Base-by-base conservation (phyloP, 2,888 invertebrate species). In the Oscheius onirici region DNA sequence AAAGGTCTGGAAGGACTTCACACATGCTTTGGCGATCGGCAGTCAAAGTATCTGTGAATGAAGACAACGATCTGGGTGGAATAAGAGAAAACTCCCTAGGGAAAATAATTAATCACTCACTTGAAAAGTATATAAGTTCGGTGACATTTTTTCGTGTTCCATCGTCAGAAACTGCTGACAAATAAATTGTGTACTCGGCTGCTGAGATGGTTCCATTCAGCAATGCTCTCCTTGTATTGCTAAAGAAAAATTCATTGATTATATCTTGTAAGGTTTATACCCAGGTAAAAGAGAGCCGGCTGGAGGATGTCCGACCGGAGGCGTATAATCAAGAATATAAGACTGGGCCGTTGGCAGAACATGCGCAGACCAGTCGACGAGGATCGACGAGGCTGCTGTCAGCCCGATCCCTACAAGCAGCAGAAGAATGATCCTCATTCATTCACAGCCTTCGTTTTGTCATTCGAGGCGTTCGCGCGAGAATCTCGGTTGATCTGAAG, bases 161-260 rank as follows among this genome's bases (percentile, higher is more conserved):
- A 57, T 84, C 82, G 41, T 70, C 71, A 10, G 81, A 60, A 6
- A 83, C 70, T 0, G 83, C 84, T 34, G 77, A 78, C 10, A 85
- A 73, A 20, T 77, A 78, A 15, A 85, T 74, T 0, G 79, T 73
- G 70, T 85, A 85, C 52, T 85, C 84, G n/a, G 82, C 75, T 15
- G 85, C 83, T 0, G 85, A 81, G 24, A 83, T 77, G 10, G 85
- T 84, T 40, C 82, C 76, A 71, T 85, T 81, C 55, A 85, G 76
- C 34, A 76, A 49, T 10, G 80, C 75, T 17, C 78, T 70, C 28
- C 74, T 71, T 0, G 76, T 77, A 51, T 75, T 76, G 28, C 81
- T 81, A 24, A 22, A 66, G 15, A 17, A 63, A n/a, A 40, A 17
- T 13, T 34, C 46, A 11, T 15, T 6, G 24, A 20, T 3, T 6